These are phyloP conservation scores for Tethya wilhelma DNA, from an alignment of 37 sponge, comb jelly and placozoan species.

Conservation along the genomic window DNA sequence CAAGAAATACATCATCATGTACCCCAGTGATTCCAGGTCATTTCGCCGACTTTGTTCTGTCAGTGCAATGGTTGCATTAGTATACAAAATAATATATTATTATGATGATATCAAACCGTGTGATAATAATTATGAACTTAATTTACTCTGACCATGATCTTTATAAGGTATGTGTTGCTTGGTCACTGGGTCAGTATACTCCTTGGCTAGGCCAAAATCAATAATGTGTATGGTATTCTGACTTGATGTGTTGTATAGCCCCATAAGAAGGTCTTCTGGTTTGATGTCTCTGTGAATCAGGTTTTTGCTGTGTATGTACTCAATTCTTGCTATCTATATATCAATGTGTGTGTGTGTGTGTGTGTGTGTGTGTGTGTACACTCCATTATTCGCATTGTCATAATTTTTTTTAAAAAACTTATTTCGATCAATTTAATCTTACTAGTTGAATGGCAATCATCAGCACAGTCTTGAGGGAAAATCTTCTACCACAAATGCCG, in stretches of 20 bases:
- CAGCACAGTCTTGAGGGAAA: slow-evolving; percentile 96
- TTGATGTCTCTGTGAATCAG: slow-evolving; percentile 97
- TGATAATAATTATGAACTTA: slow-evolving; percentile 99
- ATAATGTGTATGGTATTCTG: slow-evolving; percentile 92
- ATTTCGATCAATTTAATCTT: too few species aligned
- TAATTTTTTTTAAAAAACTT: too few species aligned
- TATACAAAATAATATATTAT: too few species aligned
- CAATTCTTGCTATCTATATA: slow-evolving; percentile 94
- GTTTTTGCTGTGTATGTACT: slow-evolving; percentile 97
- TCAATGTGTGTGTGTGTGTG: not conserved
- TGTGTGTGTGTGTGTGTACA: not conserved
- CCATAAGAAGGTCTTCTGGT: slow-evolving; percentile 99
- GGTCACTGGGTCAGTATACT: slow-evolving; percentile 96
- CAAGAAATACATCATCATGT: slow-evolving; percentile 99
- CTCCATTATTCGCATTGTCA: too few species aligned
- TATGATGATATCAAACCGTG: too few species aligned
- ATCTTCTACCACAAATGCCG: slow-evolving; percentile 94
- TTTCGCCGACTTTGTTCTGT: slow-evolving; percentile 98
- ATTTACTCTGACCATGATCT: slow-evolving; percentile 99
- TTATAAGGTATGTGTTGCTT: slow-evolving; percentile 95
- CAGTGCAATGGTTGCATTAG: not conserved
- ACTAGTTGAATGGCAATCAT: slow-evolving; percentile 98
- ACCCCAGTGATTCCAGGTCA: slow-evolving; percentile 97
- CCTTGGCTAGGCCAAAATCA: slow-evolving; percentile 99
- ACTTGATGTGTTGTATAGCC: slow-evolving; percentile 79